Evolutionary conservation across 1,140 invertebrate species (phyloP).

Genomic region (Eufriesea mexicana): DNA sequence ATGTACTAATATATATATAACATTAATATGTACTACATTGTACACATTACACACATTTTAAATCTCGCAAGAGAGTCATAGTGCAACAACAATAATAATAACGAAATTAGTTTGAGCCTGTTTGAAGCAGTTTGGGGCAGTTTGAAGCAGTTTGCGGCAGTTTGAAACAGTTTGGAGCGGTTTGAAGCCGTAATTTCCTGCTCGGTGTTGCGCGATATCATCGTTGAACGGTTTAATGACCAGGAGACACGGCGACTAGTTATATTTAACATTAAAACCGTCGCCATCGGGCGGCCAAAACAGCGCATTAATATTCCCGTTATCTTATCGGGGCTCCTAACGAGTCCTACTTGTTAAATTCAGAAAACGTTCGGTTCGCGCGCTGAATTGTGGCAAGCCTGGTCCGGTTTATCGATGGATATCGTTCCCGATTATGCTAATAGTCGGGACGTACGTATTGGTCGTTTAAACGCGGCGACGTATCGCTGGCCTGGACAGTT

Average conservation of each 20-base stretch:
- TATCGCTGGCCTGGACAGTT: conserved; percentile 52
- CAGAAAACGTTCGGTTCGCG: conserved; percentile 30
- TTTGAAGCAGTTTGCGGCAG: not conserved
- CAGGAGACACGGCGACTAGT: conserved; percentile 7
- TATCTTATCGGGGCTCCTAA: conserved; percentile 49
- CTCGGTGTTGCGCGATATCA: not conserved
- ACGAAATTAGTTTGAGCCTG: too few species aligned
- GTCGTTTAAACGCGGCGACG: conserved; percentile 40
- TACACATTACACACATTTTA: too few species aligned
- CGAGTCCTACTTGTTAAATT: conserved; percentile 46
- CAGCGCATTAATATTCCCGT: conserved; percentile 28
- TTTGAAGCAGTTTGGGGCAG: too few species aligned
- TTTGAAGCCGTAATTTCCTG: not conserved
- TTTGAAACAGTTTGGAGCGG: not conserved
- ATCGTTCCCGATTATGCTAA: conserved; percentile 66
- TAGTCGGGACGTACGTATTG: conserved; percentile 41
- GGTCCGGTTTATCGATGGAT: conserved; percentile 60
- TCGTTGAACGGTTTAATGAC: conserved; percentile 21
- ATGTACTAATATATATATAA: too few species aligned
- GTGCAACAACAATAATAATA: too few species aligned
- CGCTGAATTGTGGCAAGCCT: conserved; percentile 20
- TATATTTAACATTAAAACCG: conserved; percentile 37
- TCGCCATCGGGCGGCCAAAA: conserved; percentile 4
- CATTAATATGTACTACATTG: too few species aligned
- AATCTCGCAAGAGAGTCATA: too few species aligned